Evolutionary conservation across 2,797 vertebrate species (phyloP), one percentile per base, ranked within the genome.

Genomic region (Brachyrhaphis roseni): DNA sequence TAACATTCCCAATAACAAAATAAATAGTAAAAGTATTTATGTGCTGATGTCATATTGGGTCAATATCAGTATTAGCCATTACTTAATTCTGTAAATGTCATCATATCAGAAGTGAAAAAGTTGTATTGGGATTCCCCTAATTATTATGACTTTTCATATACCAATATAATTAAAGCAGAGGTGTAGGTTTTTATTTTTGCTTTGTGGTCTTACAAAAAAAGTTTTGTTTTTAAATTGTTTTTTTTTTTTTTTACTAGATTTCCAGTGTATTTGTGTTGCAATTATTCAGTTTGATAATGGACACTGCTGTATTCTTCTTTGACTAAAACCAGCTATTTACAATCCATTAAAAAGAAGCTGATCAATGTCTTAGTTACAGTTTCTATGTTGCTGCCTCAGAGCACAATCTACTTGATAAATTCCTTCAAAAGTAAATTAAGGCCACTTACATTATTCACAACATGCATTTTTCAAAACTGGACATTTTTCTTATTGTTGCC

Each of bases 121-220:
- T 20, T 49, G 18, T 20, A 20, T 20, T 49, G 47, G 47, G 18
- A 18, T 18, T 20, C 18, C 18, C 5, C 47, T 86, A 84, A 84
- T 49, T 86, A n/a, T 12, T 86, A 80, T 87, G 75, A 90, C 88
- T 92, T 85, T 81, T 78, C 75, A 77, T 78, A 86, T 84, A 91
- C 83, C 83, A 77, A 89, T 87, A 81, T 92, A 91, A 92, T 92
- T 90, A 91, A 85, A 89, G 77, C 84, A 72, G 77, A 70, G 75
- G 86, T 90, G 84, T 89, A 86, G 87, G 84, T 87, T 86, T 11
- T 93, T 83, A 83, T 84, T 91, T 92, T 86, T 86, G 87, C 86
- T 68, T 87, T 57, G 45, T 83, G 85, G 87, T 68, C 28, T 31
- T 62, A 31, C 28, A 34, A 18, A 64, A 36, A 36, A 7, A 2